A percentile compares a stretch with the other conserved stretches of the same genome.
Evolutionary conservation across 2,113 vertebrate species (phyloP).

Genomic region (Tragelaphus buxtoni): DNA sequence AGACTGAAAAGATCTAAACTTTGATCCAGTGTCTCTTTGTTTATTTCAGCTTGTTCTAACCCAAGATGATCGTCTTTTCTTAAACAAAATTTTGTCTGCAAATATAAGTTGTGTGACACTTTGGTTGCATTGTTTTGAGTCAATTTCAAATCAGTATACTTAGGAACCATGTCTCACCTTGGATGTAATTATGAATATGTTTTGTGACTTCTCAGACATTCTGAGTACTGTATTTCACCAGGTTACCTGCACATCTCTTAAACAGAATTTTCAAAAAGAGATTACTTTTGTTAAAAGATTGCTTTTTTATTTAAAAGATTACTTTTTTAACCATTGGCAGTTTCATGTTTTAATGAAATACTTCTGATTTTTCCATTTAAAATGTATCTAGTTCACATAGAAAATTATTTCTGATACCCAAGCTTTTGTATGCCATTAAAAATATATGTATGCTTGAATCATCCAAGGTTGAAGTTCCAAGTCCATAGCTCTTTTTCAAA

Average conservation of each 20-base stretch:
- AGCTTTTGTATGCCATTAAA: background rate
- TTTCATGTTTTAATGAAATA: background rate
- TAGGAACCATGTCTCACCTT: background rate
- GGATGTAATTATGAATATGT: background rate
- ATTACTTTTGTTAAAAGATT: background rate
- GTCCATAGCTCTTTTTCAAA: background rate
- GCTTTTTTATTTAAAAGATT: background rate
- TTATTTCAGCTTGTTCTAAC: conserved; percentile 38
- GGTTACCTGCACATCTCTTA: background rate
- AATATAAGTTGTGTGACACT: conserved; percentile 21
- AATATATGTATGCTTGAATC: background rate
- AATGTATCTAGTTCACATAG: background rate
- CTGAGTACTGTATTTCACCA: background rate
- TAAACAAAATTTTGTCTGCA: conserved; percentile 40
- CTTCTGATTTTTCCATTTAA: background rate
- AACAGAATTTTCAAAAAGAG: background rate
- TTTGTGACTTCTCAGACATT: background rate
- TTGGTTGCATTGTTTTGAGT: conserved; percentile 1
- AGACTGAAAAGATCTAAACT: conserved; percentile 22
- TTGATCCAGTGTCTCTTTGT: conserved; percentile 19
- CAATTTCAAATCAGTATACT: conserved; percentile 19
- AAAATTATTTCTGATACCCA: conserved; percentile 16
- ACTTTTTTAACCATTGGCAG: background rate
- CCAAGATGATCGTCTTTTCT: conserved; percentile 25
- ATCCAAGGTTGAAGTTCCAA: background rate